These are phyloP conservation scores for Propithecus perrieri DNA, from an alignment of 2,797 vertebrate genomes.

Conservation along the genomic window DNA sequence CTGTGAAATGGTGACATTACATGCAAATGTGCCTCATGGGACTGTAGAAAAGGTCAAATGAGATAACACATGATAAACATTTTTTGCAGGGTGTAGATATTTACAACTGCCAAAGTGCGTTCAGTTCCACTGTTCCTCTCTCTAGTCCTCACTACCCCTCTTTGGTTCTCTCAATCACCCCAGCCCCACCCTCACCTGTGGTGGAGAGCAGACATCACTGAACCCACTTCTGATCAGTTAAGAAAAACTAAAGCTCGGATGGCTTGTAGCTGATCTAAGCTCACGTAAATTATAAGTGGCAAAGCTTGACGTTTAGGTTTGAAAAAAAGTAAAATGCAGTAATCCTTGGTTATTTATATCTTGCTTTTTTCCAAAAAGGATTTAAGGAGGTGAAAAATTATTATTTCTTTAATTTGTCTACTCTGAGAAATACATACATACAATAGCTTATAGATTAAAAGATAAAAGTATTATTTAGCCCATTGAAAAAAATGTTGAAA, in stretches of 20 bases:
- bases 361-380: not conserved
- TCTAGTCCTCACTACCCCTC: not conserved
- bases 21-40: not conserved
- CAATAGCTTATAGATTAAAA: not conserved
- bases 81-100: not conserved
- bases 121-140: not conserved
- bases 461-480: not conserved
- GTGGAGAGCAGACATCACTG: not conserved
- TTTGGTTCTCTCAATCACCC: not conserved
- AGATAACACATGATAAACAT: not conserved
- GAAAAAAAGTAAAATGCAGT: not conserved
- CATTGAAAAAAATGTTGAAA: not conserved
- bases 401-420: conserved; percentile 12
- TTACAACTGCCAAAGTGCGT: not conserved
- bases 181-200: not conserved
- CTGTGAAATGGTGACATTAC: not conserved
- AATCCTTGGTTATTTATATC: not conserved
- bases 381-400: not conserved
- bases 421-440: not conserved
- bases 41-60: not conserved
- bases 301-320: not conserved
- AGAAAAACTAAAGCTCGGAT: not conserved
- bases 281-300: not conserved
- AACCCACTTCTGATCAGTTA: not conserved
- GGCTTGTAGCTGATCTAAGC: not conserved